Evolutionary conservation across 2,113 vertebrate species (phyloP), one percentile per base, ranked within the genome.

Genomic region (Menura novaehollandiae): DNA sequence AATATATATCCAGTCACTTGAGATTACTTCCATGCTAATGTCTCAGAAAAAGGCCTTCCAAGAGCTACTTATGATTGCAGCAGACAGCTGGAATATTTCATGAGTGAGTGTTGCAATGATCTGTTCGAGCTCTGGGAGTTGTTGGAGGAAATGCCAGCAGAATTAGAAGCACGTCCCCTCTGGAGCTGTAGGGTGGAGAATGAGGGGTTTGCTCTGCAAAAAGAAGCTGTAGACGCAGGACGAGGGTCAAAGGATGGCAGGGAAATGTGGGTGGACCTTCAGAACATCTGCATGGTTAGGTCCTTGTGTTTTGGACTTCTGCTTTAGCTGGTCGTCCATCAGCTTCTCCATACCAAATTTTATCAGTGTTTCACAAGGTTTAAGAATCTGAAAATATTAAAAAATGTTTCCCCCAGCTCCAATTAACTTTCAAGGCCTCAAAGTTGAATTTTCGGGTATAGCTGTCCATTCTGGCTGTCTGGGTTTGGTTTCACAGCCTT

Each of bases 21-120:
- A 92, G 96, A 95, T 91, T 94, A 89, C 84, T 95, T 95, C 92
- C 93, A 62, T 64, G 81, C 83, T 96, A 97, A 96, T 92, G 91
- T 92, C 46, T 96, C 90, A 89, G 91, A 76, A 93, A 96, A 96
- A 96, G 73, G 37, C 84, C 81, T 96, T 95, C 77, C 74, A 85
- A 94, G 88, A 95, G 92, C 94, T 88, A 67, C 85, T 95, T 83
- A 78, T 19, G 86, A 64, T 64, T 75, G 66, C 66, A 71, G 17
- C 59, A 89, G 88, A 6, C 95, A 92, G 83, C n/a, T 86, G 90
- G 93, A 92, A 93, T 94, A 91, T 94, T 96, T 96, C 72, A 59
- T 47, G 85, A 95, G 83, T 0, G 5, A 87, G 78, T 52, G 89
- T 80, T 88, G 88, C 47, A 64, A 60, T 77, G 90, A 96, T 92